A percentile compares a stretch with the other conserved stretches of the same genome.
Evolutionary conservation across 35 echinoderm and acorn worm genomes (phyloP).

Genomic region (Ophiothrix spiculata): DNA sequence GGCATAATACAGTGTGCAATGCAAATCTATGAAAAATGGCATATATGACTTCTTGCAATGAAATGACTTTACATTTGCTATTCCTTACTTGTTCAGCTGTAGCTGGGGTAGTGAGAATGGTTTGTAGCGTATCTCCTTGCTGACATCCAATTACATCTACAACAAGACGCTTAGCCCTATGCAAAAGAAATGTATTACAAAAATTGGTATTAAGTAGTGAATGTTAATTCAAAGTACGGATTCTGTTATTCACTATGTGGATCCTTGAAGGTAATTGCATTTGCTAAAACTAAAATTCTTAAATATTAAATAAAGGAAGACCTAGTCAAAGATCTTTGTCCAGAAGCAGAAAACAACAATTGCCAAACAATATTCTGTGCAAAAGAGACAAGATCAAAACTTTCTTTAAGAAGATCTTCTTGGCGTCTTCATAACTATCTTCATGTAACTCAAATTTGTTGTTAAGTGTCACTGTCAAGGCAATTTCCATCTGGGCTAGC

Average conservation of each 20-base stretch:
- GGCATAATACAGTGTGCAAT: too few species aligned
- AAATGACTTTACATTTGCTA: background rate
- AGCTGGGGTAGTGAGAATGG: constrained; percentile 54
- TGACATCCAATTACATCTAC: constrained; percentile 89
- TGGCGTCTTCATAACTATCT: constrained; percentile 85
- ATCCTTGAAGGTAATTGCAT: too few species aligned
- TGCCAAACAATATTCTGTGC: background rate
- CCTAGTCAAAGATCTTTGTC: too few species aligned
- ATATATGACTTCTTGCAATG: too few species aligned
- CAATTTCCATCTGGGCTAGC: constrained; percentile 78
- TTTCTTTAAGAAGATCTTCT: constrained; percentile 90
- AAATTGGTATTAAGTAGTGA: too few species aligned
- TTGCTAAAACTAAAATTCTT: too few species aligned
- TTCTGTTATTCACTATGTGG: too few species aligned
- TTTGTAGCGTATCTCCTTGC: constrained; percentile 55
- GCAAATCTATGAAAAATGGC: too few species aligned
- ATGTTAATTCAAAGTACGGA: too few species aligned
- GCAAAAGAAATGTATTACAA: background rate
- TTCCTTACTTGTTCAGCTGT: constrained; percentile 76
- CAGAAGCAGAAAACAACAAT: too few species aligned
- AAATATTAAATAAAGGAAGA: too few species aligned
- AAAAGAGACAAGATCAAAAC: background rate
- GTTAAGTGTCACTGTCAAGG: constrained; percentile 60
- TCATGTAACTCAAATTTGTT: constrained; percentile 97
- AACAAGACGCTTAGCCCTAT: constrained; percentile 90